Base-by-base conservation (phyloP, 1,140 invertebrate species). In the Aphidius gifuensis region DNA sequence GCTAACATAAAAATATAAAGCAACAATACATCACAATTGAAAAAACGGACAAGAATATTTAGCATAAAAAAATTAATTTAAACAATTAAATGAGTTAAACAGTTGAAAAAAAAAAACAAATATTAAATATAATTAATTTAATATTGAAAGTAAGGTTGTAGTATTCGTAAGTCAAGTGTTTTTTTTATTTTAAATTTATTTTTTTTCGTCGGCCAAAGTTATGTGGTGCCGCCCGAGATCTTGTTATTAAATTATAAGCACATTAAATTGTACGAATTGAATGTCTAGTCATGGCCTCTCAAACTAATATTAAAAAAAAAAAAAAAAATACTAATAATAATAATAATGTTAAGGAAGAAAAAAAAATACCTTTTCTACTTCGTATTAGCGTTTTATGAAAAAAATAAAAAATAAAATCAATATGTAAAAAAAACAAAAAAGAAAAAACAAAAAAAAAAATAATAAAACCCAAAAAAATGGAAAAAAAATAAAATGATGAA, bases 281-380 rank as follows among this genome's bases (percentile, higher is more conserved):
- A 80, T 79, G 71, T 81, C 80, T 81, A 80, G 79, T 81, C 80
- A 80, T 79, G 79, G 80, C 77, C 79, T 80, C 79, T 78, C 69
- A 71, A 75, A 65, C 46, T 62, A 58, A 62, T 9, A 46, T 5
- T 21, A 57, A 57, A 46, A 4, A 39, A 32, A 16, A 21, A 32
- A 57, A 40, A 16, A 46, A 45, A 60, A 60, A 59, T 23, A 32
- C 21, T 8, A 44, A 5, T 38, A 39, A 23, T 23, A 23, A 23
- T 23, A 64, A 61, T 50, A 60, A 57, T 39, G 46, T 5, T 9
- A 51, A 32, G 40, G n/a, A 50, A 50, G n/a, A 44, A 38, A 40
- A 53, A 46, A 58, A 58, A 50, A 44, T 38, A 74, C 51, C 70
- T 76, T 75, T 74, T 74, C 72, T 74, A 66, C 59, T 68, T 71